These are phyloP conservation scores for Heterodera filipjevi DNA, from an alignment of 2,888 invertebrate species.

Conservation along the genomic window DNA sequence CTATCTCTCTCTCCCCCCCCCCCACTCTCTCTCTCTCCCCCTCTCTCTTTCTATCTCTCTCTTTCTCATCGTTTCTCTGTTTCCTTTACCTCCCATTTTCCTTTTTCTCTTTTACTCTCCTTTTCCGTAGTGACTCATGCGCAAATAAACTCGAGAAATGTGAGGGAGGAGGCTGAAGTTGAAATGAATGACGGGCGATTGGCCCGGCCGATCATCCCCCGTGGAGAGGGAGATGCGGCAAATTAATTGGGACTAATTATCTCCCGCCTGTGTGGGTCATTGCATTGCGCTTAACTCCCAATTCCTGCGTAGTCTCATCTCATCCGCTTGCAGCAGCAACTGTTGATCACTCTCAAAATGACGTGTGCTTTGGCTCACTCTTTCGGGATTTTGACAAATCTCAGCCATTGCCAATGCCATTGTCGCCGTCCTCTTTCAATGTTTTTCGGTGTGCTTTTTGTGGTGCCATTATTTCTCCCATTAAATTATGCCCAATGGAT, in stretches of 20 bases:
- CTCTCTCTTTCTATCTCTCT: too few relatives aligned
- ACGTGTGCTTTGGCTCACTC: too few relatives aligned
- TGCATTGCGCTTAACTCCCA: background rate
- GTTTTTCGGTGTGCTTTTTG: background rate
- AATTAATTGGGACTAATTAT: background rate
- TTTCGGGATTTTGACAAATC: too few relatives aligned
- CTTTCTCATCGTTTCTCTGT: background rate
- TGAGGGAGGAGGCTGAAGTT: background rate
- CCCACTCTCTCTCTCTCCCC: too few relatives aligned
- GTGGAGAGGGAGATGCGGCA: background rate
- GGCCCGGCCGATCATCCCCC: background rate
- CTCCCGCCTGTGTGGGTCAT: background rate
- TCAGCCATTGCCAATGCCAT: too few relatives aligned
- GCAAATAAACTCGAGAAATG: background rate
- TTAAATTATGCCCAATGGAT: background rate
- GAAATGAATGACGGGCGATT: background rate
- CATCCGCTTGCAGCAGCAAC: background rate
- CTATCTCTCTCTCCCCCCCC: too few relatives aligned
- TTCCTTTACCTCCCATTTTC: too few relatives aligned
- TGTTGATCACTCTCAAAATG: background rate
- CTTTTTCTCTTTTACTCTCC: too few relatives aligned
- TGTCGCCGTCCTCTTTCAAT: too few relatives aligned
- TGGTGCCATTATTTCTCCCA: background rate
- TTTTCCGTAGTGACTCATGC: background rate
- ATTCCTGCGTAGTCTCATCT: too few relatives aligned